These are phyloP conservation scores for Zeugodacus cucurbitae DNA, from an alignment of 1,140 invertebrate species.

Conservation along the genomic window DNA sequence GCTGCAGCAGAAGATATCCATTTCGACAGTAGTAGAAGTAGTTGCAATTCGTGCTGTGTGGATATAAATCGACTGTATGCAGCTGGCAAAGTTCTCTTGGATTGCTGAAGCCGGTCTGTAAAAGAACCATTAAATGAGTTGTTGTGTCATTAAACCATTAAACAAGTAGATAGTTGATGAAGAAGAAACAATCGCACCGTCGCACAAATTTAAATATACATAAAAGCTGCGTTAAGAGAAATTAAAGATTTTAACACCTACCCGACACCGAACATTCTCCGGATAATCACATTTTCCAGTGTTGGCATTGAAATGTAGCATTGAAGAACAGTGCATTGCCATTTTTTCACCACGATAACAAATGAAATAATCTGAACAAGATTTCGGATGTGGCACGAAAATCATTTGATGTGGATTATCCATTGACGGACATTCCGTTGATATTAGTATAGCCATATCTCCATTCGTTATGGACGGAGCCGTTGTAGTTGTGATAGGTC, in stretches of 20 bases:
- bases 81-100: slow-evolving; percentile 55
- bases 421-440: slow-evolving; percentile 47
- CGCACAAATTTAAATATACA: too few relatives aligned
- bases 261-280: slow-evolving; percentile 56
- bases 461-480: background rate
- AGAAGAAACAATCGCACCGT: too few relatives aligned
- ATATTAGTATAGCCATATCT: background rate
- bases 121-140: background rate
- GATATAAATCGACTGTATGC: slow-evolving; percentile 55
- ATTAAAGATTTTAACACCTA: slow-evolving; percentile 42
- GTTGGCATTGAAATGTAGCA: slow-evolving; percentile 55
- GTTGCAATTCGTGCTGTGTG: slow-evolving; percentile 60
- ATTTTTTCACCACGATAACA: slow-evolving; percentile 56
- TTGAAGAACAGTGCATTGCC: slow-evolving; percentile 53
- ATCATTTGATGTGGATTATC: slow-evolving; percentile 53
- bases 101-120: slow-evolving; percentile 47
- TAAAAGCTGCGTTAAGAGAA: too few relatives aligned
- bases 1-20: slow-evolving; percentile 57
- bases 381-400: slow-evolving; percentile 53
- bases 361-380: slow-evolving; percentile 59
- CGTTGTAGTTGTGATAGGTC: background rate
- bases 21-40: slow-evolving; percentile 58
- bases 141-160: background rate
- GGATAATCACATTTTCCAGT: slow-evolving; percentile 58
- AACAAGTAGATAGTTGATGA: too few relatives aligned